Evolutionary conservation across 2,797 vertebrate genomes (phyloP), one percentile per base, ranked within the genome.

Genomic region (Sebastes elongatus): DNA sequence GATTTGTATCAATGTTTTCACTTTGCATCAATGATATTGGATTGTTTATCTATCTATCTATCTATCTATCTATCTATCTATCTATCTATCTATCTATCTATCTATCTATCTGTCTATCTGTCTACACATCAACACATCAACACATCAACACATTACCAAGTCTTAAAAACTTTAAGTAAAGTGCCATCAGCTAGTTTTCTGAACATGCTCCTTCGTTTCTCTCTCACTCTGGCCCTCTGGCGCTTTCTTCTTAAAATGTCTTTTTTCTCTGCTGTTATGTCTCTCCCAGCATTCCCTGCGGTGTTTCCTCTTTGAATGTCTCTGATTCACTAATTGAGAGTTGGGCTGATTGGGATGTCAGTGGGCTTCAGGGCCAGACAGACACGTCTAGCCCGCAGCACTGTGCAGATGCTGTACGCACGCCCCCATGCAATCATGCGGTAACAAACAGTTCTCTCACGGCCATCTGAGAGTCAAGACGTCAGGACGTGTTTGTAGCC

Each of bases 291-390:
- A 6, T 72, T 78, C 83, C 86, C 76, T 66, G 59, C 3, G 14
- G 82, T 28, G 55, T 73, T 83, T 84, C 57, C 66, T 81, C 69
- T 84, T 87, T 66, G 75, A 80, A 80, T 57, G 38, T 62, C 70
- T 83, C 69, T 55, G 62, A 69, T 88, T 76, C 46, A 46, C 65
- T 91, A 88, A 90, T 79, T 87, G 73, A 78, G 71, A 63, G 53
- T 75, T 10, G 30, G 63, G 30, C 64, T 78, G 71, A 88, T 74
- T 74, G 32, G 52, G 76, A 57, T 73, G 82, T 89, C 62, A 56
- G 67, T 77, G 66, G 72, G 67, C 80, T 84, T 73, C 25, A 27
- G 73, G 84, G 76, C 74, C 61, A 80, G 66, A 65, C 55, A 66
- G 42, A 86, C 66, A 65, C 53, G 57, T 32, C 22, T 46, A 35